Conservation (phyloP, 2,113 vertebrate genomes). For the Sturnira hondurensis region DNA sequence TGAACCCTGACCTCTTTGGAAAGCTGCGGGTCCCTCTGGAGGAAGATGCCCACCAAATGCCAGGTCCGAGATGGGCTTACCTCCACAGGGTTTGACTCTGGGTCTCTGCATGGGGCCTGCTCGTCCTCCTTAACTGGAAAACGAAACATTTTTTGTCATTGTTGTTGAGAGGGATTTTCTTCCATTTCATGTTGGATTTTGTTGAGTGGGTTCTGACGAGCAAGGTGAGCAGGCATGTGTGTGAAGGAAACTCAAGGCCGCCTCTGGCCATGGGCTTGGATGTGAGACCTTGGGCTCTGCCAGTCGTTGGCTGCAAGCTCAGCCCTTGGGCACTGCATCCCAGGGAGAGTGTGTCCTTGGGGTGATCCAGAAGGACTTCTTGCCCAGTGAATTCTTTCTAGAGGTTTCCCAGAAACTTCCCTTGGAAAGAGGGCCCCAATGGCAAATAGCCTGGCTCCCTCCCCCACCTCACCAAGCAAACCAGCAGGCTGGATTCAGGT, state of each 20-base stretch:
- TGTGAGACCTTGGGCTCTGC: conserved; percentile 30
- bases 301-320: background rate
- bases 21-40: background rate
- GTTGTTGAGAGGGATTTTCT: background rate
- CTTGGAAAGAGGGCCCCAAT: background rate
- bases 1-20: background rate
- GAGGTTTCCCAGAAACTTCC: conserved; percentile 16
- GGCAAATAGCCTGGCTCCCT: background rate
- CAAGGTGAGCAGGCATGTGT: background rate
- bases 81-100: background rate
- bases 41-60: background rate
- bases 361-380: background rate
- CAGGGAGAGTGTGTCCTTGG: conserved; percentile 41
- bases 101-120: background rate
- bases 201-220: conserved; percentile 21
- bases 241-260: background rate
- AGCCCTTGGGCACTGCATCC: background rate
- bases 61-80: background rate
- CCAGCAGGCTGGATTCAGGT: background rate
- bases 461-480: background rate
- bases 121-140: background rate
- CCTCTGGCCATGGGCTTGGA: background rate
- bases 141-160: background rate
- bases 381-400: conserved; percentile 24
- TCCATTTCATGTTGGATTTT: background rate